A percentile compares a stretch with the other conserved stretches of the same genome.
phyloP scores from a whole-genome alignment of 2,797 vertebrate genomes.

The Sandelia bainsii region DNA sequence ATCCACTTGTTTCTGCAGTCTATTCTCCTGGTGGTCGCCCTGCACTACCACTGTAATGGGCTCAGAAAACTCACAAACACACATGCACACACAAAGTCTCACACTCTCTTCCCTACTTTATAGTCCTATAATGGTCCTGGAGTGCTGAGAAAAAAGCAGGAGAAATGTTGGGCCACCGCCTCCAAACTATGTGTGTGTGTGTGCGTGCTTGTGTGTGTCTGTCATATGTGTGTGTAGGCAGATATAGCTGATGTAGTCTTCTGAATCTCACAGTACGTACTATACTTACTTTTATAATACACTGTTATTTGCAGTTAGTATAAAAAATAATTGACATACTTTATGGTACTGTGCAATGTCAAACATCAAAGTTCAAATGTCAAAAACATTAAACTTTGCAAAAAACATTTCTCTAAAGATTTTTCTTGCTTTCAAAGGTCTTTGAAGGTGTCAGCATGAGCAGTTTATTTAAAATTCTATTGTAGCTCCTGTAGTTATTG shows the following conservation, averaged over 20 bases:
- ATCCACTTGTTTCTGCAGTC: slow-evolving; percentile 83
- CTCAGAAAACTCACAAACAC: slow-evolving; percentile 33
- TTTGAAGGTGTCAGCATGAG: too few species aligned
- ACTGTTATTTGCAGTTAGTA: neutral
- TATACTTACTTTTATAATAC: neutral
- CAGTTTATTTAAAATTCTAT: too few species aligned
- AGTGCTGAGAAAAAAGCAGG: slow-evolving; percentile 25
- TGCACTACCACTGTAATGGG: slow-evolving; percentile 65
- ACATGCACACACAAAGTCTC: neutral
- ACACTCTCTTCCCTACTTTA: slow-evolving; percentile 1
- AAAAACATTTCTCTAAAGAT: too few species aligned
- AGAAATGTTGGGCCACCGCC: slow-evolving; percentile 27
- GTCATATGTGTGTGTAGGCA: neutral
- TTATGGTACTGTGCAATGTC: too few species aligned
- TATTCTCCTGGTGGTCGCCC: slow-evolving; percentile 72
- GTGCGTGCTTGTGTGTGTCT: too few species aligned
- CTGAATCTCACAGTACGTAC: neutral
- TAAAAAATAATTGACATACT: too few species aligned
- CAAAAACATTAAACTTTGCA: too few species aligned
- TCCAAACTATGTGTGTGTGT: slow-evolving; percentile 2
- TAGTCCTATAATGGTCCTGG: slow-evolving; percentile 34
- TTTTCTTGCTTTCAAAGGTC: too few species aligned
- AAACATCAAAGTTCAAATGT: too few species aligned
- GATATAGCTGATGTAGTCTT: neutral
- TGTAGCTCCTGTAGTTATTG: too few species aligned